These are phyloP conservation scores for Promerops cafer DNA, from an alignment of 2,113 vertebrate species.

Conservation along the genomic window DNA sequence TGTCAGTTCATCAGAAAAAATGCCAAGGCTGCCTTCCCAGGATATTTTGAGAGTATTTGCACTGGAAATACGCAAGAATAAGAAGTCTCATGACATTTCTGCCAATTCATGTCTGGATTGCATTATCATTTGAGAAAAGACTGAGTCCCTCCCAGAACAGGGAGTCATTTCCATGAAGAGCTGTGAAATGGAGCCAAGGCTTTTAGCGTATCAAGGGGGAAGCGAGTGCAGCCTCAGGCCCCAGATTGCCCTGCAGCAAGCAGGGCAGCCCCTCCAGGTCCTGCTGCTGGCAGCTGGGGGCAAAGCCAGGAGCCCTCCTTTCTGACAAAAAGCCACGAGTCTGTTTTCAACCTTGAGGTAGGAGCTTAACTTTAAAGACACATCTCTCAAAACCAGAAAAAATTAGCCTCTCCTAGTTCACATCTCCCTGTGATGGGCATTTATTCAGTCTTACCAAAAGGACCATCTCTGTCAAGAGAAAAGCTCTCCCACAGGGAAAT, in stretches of 20 bases:
- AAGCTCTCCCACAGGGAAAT: neutral
- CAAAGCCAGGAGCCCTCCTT: neutral
- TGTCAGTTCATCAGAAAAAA: slow-evolving; percentile 54
- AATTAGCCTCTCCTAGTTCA: neutral
- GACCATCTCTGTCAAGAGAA: neutral
- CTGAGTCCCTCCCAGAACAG: neutral
- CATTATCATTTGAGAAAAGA: slow-evolving; percentile 44
- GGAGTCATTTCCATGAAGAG: slow-evolving; percentile 35
- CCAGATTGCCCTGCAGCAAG: neutral
- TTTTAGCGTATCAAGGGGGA: rapidly evolving
- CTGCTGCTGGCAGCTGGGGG: neutral
- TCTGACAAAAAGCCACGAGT: rapidly evolving
- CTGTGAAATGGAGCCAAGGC: neutral
- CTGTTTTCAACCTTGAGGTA: neutral
- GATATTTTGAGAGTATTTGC: slow-evolving; percentile 38
- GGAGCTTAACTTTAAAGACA: neutral
- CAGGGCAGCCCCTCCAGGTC: neutral
- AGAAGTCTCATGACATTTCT: slow-evolving; percentile 58
- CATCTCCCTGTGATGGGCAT: neutral
- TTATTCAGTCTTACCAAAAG: neutral
- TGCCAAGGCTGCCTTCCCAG: slow-evolving; percentile 51
- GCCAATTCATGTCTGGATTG: slow-evolving; percentile 53
- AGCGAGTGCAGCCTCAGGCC: rapidly evolving
- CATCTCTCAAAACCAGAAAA: neutral
- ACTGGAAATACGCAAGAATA: slow-evolving; percentile 41